These are phyloP conservation scores for Varecia variegata DNA, from an alignment of 2,797 vertebrate species.

Conservation along the genomic window DNA sequence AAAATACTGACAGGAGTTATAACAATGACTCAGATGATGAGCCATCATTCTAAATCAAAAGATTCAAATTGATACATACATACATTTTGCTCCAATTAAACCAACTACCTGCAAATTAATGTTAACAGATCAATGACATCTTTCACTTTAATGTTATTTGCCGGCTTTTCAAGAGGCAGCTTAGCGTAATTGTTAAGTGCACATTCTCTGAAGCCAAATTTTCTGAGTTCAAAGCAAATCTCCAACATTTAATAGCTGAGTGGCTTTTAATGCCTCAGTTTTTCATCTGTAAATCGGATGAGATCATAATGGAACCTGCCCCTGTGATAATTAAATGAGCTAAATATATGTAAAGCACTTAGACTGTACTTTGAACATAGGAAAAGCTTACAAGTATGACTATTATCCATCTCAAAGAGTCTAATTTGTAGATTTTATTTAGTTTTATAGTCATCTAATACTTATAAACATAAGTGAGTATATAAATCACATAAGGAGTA, in stretches of 20 bases:
- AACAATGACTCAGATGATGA: neutral
- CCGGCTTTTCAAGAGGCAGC: neutral
- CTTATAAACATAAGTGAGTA: neutral
- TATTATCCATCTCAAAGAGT: neutral
- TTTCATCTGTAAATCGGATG: neutral
- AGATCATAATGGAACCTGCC: neutral
- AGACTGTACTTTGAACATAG: neutral
- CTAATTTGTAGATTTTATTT: neutral
- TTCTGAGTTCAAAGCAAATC: neutral
- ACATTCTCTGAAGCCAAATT: neutral
- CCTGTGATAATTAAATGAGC: neutral
- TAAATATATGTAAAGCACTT: neutral
- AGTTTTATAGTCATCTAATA: neutral
- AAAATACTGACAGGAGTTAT: neutral
- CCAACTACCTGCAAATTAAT: neutral
- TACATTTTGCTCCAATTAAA: neutral
- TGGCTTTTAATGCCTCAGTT: neutral
- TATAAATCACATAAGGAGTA: neutral
- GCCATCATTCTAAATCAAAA: neutral
- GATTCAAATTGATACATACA: neutral
- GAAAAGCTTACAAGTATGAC: neutral
- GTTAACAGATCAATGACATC: neutral
- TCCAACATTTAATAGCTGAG: neutral
- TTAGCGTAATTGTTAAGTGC: neutral
- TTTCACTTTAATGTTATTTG: neutral